phyloP scores from a whole-genome alignment of 2,797 vertebrate genomes.

The Odontamblyopus rebecca region DNA sequence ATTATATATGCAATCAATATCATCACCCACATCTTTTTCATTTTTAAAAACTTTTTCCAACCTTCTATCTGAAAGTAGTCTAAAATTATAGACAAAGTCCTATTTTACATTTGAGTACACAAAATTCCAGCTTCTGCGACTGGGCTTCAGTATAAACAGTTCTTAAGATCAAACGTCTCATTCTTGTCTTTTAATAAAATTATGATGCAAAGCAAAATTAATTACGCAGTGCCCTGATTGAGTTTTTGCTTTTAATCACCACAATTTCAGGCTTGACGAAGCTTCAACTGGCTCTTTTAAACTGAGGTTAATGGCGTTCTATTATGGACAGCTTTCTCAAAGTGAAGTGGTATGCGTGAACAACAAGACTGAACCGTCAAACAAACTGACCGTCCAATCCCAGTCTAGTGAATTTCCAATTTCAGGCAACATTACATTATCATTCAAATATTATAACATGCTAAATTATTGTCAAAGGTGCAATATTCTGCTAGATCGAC shows the following conservation, averaged over 20 bases:
- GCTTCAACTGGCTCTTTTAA: conserved; percentile 78
- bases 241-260: conserved; percentile 79
- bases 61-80: neutral
- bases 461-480: neutral
- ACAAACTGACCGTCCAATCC: conserved; percentile 41
- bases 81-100: neutral
- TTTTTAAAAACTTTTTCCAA: neutral
- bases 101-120: conserved; percentile 20
- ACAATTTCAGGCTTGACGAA: conserved; percentile 84
- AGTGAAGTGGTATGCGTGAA: conserved; percentile 43
- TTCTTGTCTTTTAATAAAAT: conserved; percentile 69
- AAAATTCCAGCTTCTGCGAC: conserved; percentile 23
- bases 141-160: conserved; percentile 17
- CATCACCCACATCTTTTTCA: neutral
- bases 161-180: conserved; percentile 50
- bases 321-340: conserved; percentile 65
- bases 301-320: conserved; percentile 76
- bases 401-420: conserved; percentile 24
- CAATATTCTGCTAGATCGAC: neutral
- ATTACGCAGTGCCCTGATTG: conserved; percentile 74
- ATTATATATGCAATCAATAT: too few species aligned
- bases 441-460: conserved; percentile 11
- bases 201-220: conserved; percentile 75
- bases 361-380: conserved; percentile 30
- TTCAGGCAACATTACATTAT: conserved; percentile 19